A percentile compares a stretch with the other conserved stretches of the same genome.
phyloP scores from a whole-genome alignment of 2,888 invertebrate species.

The Ditula angustiorana region DNA sequence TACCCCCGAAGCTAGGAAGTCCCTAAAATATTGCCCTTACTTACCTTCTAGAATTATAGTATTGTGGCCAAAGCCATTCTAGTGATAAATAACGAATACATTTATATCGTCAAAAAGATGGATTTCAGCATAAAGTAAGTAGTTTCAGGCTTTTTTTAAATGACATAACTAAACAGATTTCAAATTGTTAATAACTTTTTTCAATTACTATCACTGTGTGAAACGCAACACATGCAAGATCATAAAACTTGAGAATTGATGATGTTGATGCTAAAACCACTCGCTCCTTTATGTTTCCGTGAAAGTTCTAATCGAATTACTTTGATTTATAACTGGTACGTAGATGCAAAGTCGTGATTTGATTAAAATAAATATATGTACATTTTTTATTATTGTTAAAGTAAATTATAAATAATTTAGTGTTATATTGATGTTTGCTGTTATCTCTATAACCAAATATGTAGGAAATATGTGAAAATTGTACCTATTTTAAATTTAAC shows the following conservation, averaged over 20 bases:
- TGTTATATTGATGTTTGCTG: conserved; percentile 19
- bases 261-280: conserved; percentile 11
- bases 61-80: conserved; percentile 23
- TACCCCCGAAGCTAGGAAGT: conserved; percentile 36
- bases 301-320: not conserved
- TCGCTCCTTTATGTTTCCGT: conserved; percentile 17
- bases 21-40: conserved; percentile 28
- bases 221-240: not conserved
- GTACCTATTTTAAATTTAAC: not conserved
- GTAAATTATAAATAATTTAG: conserved; percentile 7
- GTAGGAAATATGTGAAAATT: not conserved
- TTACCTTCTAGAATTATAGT: conserved; percentile 29
- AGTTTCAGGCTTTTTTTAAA: not conserved
- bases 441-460: conserved; percentile 1
- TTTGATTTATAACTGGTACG: not conserved
- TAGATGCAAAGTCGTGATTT: not conserved
- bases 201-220: not conserved
- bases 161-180: not conserved
- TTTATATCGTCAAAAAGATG: not conserved
- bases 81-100: conserved; percentile 18
- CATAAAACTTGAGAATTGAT: not conserved
- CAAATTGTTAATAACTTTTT: not conserved
- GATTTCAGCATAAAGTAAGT: not conserved
- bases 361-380: conserved; percentile 1
- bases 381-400: too few relatives aligned